phyloP scores from a whole-genome alignment of 2,113 vertebrate species.

The Ageneiosus marmoratus region DNA sequence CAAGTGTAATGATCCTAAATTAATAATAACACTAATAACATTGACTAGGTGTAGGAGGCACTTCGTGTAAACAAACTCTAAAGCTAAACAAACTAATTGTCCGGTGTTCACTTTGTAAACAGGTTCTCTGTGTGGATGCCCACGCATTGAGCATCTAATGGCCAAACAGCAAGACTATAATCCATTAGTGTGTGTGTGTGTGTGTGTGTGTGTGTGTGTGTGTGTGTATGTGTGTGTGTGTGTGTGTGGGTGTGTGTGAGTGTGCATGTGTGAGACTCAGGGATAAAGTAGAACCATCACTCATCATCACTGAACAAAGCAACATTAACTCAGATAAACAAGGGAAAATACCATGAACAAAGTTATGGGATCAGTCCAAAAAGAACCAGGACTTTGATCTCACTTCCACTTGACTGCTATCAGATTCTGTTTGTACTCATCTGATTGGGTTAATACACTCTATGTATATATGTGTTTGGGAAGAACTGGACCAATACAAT shows the following conservation, averaged over 20 bases:
- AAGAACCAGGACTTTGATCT: conserved; percentile 46
- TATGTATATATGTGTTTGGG: neutral
- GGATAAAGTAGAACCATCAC: neutral
- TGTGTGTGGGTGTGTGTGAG: too few species aligned
- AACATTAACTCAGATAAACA: neutral
- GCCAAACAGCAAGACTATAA: conserved; percentile 64
- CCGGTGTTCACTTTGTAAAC: conserved; percentile 74
- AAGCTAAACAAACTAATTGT: conserved; percentile 71
- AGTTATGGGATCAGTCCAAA: neutral
- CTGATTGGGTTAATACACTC: neutral
- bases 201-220: conserved; percentile 7
- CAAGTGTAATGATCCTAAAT: conserved; percentile 34
- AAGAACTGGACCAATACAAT: neutral
- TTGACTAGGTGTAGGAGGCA: conserved; percentile 15
- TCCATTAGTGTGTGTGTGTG: conserved; percentile 64
- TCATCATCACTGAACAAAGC: neutral
- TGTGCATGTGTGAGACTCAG: neutral
- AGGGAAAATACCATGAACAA: neutral
- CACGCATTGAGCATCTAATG: conserved; percentile 49
- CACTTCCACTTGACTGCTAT: neutral
- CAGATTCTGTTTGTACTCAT: neutral
- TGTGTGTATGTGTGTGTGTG: conserved; percentile 56
- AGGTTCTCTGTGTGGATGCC: conserved; percentile 65
- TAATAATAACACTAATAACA: conserved; percentile 12
- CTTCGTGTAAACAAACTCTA: conserved; percentile 28